A percentile compares a stretch with the other conserved stretches of the same genome.
Evolutionary conservation across 2,113 vertebrate species (phyloP).

Genomic region (Ivindomyrus marchei): DNA sequence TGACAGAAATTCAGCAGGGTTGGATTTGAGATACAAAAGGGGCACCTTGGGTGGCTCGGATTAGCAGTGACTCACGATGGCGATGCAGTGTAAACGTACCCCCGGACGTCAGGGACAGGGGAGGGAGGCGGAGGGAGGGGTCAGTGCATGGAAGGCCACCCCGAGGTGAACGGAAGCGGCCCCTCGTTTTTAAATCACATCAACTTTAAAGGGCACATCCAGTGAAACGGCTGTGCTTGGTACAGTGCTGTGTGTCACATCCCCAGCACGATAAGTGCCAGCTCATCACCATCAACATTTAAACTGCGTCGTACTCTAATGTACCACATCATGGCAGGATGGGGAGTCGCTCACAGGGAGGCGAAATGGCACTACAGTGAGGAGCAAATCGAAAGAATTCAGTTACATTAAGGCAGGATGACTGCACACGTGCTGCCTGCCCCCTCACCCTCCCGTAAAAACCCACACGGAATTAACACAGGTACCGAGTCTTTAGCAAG

Average conservation of each 20-base stretch:
- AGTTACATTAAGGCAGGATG: neutral
- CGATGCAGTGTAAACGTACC: neutral
- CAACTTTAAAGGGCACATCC: slow-evolving; percentile 19
- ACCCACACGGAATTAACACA: neutral
- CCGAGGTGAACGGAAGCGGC: neutral
- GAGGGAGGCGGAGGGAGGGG: neutral
- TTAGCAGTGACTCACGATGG: neutral
- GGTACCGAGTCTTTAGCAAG: neutral
- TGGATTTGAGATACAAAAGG: neutral
- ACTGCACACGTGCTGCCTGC: neutral
- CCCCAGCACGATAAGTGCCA: neutral
- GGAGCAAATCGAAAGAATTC: neutral
- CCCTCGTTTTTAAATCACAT: neutral
- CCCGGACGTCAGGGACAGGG: neutral
- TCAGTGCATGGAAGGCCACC: neutral
- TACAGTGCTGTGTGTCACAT: neutral
- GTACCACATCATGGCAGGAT: neutral
- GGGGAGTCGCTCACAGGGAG: neutral
- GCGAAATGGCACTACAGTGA: neutral
- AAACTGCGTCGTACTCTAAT: neutral
- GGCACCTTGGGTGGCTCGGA: neutral
- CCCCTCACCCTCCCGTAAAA: neutral
- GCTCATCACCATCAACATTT: neutral
- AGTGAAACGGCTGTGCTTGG: neutral
- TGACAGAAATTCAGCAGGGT: neutral